Percentiles rank a stretch among this genome's conserved stretches.
These are phyloP conservation scores for Troides oblongomaculatus DNA, from an alignment of 2,888 invertebrate genomes.

Conservation along the genomic window DNA sequence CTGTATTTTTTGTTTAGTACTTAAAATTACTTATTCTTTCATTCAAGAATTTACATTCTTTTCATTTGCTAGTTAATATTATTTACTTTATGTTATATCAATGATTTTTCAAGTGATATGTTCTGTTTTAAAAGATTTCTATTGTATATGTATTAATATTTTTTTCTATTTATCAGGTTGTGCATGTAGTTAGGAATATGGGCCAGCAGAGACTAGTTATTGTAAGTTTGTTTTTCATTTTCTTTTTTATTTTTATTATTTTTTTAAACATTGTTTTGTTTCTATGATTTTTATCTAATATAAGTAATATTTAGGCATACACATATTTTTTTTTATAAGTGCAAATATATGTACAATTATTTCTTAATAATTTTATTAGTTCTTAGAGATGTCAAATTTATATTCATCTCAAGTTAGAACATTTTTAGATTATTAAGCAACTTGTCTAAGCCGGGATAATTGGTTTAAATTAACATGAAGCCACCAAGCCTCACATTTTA, in stretches of 20 bases:
- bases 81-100: not conserved
- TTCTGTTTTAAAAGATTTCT: not conserved
- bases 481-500: no score
- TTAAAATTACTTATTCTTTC: not conserved
- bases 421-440: no score
- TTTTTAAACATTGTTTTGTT: not conserved
- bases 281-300: not conserved
- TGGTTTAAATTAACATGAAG: no score
- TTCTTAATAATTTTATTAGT: no score
- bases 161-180: slow-evolving; percentile 24
- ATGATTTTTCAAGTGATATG: not conserved
- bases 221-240: slow-evolving; percentile 32
- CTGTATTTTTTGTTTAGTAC: not conserved
- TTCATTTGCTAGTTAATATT: not conserved
- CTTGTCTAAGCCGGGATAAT: no score
- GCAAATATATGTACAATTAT: no score
- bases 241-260: not conserved
- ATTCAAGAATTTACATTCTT: no score
- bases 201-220: slow-evolving; percentile 20
- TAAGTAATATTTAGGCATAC: no score
- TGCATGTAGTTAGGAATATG: slow-evolving; percentile 29
- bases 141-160: not conserved
- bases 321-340: no score
- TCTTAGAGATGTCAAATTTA: no score
- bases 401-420: no score